Base-by-base conservation (phyloP, 92 coral and sea anemone genomes). In the Porites rus region DNA sequence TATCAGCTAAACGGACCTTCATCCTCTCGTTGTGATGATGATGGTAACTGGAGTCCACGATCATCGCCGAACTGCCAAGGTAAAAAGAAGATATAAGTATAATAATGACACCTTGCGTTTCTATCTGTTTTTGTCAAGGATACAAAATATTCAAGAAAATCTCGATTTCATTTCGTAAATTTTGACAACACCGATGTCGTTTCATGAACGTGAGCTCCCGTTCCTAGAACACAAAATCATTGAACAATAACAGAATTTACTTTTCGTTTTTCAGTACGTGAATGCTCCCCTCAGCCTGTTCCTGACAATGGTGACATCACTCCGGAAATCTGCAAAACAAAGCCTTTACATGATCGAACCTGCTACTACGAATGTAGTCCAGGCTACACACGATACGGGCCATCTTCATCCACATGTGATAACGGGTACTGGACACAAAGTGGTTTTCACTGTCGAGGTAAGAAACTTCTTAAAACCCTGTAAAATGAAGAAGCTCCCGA, bases 341-440 rank as follows among this genome's bases (percentile, higher is more conserved):
- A 22, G 31, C 92, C 92, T 62, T 59, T 85, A 19, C 78, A 89
- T 58, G 89, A 69, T 10, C 78, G 70, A 7, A 66, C 22, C 8
- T 62, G 88, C 43, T 38, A 25, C 14, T 85, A 77, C 46, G 68
- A 78, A 31, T 90, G 93, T 20, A 79, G 70, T 13, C 25, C 78
- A 51, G 93, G 93, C 20, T 90, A 86, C 86, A 73, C 20, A 28
- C 51, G 75, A 1, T 3, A 38, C n/a, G 93, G 93, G 19, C 51
- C 79, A 1, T 69, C 67, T 11, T 74, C 74, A 6, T 17, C 76
- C 56, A 72, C 31, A 14, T 90, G 93, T 31, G 51, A 56, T 25
- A 79, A 66, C 61, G 93, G 93, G 25, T 19, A 24, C 21, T 90
- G 93, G 93, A 85, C 87, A 70, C 82, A 79, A 54, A 58, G 52